Conservation (phyloP, 92 coral and sea anemone species). For the Desmophyllum pertusum region DNA sequence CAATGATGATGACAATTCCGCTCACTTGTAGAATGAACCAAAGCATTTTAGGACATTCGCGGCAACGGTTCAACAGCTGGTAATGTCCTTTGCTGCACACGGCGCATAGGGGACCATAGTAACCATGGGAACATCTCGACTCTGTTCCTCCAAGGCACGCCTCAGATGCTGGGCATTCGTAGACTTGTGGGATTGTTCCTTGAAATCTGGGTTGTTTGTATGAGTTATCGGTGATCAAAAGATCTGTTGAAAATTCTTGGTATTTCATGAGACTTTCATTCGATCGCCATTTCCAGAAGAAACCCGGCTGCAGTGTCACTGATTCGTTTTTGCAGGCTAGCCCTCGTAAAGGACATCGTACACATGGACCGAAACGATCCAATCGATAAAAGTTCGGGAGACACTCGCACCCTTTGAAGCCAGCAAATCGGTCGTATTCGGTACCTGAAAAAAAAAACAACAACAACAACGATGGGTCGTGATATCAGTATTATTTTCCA, state of each 20-base stretch:
- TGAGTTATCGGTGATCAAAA: slow-evolving; percentile 28
- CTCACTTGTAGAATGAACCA: slow-evolving; percentile 59
- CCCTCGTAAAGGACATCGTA: slow-evolving; percentile 38
- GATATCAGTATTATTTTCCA: not conserved
- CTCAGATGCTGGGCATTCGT: slow-evolving; percentile 52
- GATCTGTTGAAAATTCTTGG: slow-evolving; percentile 31
- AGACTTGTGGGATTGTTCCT: slow-evolving; percentile 37
- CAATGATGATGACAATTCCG: slow-evolving; percentile 20
- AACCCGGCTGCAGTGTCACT: slow-evolving; percentile 34
- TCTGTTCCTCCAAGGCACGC: slow-evolving; percentile 70
- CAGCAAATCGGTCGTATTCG: slow-evolving; percentile 27
- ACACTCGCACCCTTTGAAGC: slow-evolving; percentile 54
- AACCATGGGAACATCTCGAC: slow-evolving; percentile 65
- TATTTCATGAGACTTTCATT: slow-evolving; percentile 30
- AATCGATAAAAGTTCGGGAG: slow-evolving; percentile 49
- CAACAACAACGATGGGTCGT: not conserved
- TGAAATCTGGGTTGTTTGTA: slow-evolving; percentile 28
- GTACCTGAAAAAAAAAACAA: slow-evolving; percentile 37
- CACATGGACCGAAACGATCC: slow-evolving; percentile 57
- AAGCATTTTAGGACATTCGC: slow-evolving; percentile 45
- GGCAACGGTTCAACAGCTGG: slow-evolving; percentile 48
- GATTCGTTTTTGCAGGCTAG: slow-evolving; percentile 53
- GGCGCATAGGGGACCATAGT: slow-evolving; percentile 64
- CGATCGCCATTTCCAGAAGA: slow-evolving; percentile 66
- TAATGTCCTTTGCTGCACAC: slow-evolving; percentile 53